Percentiles rank a stretch among this genome's conserved stretches.
Conservation (phyloP, 2,113 vertebrate species). For the Neodon shergylaensis region DNA sequence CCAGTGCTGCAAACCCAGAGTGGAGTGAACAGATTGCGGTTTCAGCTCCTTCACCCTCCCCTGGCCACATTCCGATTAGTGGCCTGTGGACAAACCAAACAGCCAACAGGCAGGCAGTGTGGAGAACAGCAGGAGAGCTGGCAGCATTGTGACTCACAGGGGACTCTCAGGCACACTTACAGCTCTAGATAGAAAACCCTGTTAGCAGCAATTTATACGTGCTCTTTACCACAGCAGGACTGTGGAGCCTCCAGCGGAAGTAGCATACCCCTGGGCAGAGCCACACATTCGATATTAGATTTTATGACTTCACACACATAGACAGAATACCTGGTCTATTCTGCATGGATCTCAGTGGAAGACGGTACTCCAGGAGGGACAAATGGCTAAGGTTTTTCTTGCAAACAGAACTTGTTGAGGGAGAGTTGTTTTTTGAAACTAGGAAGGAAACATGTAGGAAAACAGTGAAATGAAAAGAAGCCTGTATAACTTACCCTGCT, state of each 20-base stretch:
- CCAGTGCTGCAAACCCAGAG: neutral
- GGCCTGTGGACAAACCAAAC: slow-evolving; percentile 55
- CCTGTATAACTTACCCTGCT: slow-evolving; percentile 24
- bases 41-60: slow-evolving; percentile 9
- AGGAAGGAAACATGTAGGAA: slow-evolving; percentile 78
- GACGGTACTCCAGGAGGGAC: slow-evolving; percentile 68
- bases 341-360: slow-evolving; percentile 73
- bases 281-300: slow-evolving; percentile 51
- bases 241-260: slow-evolving; percentile 58
- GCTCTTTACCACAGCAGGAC: slow-evolving; percentile 67
- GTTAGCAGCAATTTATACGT: slow-evolving; percentile 61
- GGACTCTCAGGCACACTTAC: slow-evolving; percentile 60
- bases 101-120: slow-evolving; percentile 46
- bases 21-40: neutral
- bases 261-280: slow-evolving; percentile 51
- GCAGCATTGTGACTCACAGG: slow-evolving; percentile 5
- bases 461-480: slow-evolving; percentile 57
- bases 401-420: slow-evolving; percentile 73
- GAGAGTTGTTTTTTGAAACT: slow-evolving; percentile 75
- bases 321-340: slow-evolving; percentile 83
- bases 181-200: slow-evolving; percentile 64
- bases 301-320: slow-evolving; percentile 67
- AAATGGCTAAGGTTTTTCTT: slow-evolving; percentile 68
- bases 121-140: slow-evolving; percentile 22
- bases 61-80: slow-evolving; percentile 14